These are phyloP conservation scores for Limnephilus marmoratus DNA, from an alignment of 2,888 invertebrate species.

Conservation along the genomic window DNA sequence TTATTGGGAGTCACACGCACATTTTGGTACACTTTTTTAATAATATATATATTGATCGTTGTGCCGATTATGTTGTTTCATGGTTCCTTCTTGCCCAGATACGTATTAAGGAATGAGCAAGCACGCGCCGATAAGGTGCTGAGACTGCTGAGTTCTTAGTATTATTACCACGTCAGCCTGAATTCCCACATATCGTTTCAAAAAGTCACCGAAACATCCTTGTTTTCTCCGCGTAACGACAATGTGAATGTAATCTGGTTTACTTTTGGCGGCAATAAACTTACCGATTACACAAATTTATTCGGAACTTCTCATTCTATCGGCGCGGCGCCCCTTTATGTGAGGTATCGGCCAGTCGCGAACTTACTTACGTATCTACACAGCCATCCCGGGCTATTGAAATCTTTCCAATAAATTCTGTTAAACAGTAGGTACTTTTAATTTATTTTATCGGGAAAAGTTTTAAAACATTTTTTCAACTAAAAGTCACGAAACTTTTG, in stretches of 20 bases:
- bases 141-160: no score
- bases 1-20: no score
- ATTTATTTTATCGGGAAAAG: not conserved
- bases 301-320: not conserved
- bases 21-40: no score
- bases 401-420: not conserved
- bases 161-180: not conserved
- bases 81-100: no score
- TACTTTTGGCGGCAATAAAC: constrained; percentile 5
- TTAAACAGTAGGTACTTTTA: not conserved
- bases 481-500: not conserved
- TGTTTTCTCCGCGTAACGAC: constrained; percentile 4
- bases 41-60: no score
- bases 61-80: no score
- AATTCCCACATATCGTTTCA: not conserved
- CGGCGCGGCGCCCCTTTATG: not conserved
- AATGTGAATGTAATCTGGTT: constrained; percentile 13
- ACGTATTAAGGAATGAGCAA: no score
- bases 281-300: constrained; percentile 5
- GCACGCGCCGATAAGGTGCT: no score
- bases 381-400: not conserved
- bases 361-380: not conserved
- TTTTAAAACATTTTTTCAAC: not conserved
- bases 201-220: constrained; percentile 8
- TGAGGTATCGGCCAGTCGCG: not conserved